Percentiles rank a stretch among this genome's conserved stretches.
Evolutionary conservation across 2,113 vertebrate species (phyloP).

Genomic region (Turdus rufiventris): DNA sequence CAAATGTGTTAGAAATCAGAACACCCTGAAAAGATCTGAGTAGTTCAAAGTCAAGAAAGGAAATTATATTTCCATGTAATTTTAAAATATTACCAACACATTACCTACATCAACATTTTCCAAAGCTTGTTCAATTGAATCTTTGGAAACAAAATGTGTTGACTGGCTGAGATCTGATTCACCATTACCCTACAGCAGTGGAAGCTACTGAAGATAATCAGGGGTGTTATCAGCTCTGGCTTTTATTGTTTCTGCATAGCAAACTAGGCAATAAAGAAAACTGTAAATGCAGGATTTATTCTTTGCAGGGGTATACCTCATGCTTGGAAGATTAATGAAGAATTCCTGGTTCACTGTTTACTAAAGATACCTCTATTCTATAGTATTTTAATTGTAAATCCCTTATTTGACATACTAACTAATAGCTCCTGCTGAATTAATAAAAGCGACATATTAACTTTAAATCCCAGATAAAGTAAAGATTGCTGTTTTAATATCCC

Average conservation of each 20-base stretch:
- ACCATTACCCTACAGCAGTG: background rate
- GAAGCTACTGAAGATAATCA: slow-evolving; percentile 53
- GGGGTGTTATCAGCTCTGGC: slow-evolving; percentile 31
- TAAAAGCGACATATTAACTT: slow-evolving; percentile 80
- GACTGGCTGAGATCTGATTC: slow-evolving; percentile 18
- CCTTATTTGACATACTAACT: slow-evolving; percentile 77
- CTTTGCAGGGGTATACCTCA: slow-evolving; percentile 46
- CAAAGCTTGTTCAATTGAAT: background rate
- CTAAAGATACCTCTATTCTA: slow-evolving; percentile 70
- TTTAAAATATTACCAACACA: background rate
- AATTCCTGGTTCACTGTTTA: slow-evolving; percentile 71
- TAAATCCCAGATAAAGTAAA: slow-evolving; percentile 78
- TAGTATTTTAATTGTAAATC: slow-evolving; percentile 77
- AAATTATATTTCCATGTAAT: background rate
- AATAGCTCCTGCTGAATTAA: slow-evolving; percentile 76
- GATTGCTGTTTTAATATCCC: slow-evolving; percentile 79
- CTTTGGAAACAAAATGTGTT: background rate
- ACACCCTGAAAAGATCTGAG: background rate
- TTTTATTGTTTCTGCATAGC: slow-evolving; percentile 49
- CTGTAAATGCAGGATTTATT: slow-evolving; percentile 53
- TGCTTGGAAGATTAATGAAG: slow-evolving; percentile 74
- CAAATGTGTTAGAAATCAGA: slow-evolving; percentile 49
- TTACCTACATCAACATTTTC: background rate
- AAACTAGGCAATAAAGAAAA: slow-evolving; percentile 64
- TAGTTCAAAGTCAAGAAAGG: background rate